A percentile compares a stretch with the other conserved stretches of the same genome.
Evolutionary conservation across 1,140 invertebrate species (phyloP).

Genomic region (Drosophila funebris): DNA sequence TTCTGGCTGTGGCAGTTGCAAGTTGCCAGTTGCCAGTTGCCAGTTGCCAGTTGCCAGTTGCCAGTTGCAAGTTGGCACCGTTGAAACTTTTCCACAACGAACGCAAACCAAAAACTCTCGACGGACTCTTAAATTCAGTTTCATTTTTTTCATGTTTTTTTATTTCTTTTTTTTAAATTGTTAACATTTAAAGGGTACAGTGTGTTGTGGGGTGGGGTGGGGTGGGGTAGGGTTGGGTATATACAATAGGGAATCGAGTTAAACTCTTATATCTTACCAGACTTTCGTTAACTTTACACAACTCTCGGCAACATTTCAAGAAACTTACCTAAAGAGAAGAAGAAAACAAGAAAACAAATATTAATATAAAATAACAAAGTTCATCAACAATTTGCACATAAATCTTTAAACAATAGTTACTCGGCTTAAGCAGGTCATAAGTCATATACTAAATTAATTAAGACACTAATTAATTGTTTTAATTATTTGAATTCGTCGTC

Average conservation of each 20-base stretch:
- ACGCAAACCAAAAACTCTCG: slow-evolving; percentile 7
- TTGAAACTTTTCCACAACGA: slow-evolving; percentile 30
- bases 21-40: slow-evolving; percentile 26
- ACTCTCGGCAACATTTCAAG: neutral
- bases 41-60: slow-evolving; percentile 16
- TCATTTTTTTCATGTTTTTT: neutral
- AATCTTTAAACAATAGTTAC: neutral
- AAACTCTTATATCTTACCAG: neutral
- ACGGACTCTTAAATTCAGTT: slow-evolving; percentile 43
- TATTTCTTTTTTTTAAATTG: slow-evolving; percentile 12
- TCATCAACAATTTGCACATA: neutral
- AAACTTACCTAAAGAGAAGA: slow-evolving; percentile 1
- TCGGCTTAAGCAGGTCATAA: neutral
- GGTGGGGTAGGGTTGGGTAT: neutral
- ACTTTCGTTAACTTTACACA: neutral
- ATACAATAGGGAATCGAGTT: slow-evolving; percentile 7
- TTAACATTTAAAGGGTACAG: slow-evolving; percentile 12
- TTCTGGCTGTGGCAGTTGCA: slow-evolving; percentile 49
- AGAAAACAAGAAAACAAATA: slow-evolving; percentile 22
- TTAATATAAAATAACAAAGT: neutral
- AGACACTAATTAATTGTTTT: neutral
- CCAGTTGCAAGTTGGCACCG: slow-evolving; percentile 22
- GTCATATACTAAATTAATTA: neutral
- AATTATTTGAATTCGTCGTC: neutral
- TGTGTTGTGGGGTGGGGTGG: neutral